Percentiles rank a stretch among this genome's conserved stretches.
phyloP scores from a whole-genome alignment of 2,113 vertebrate genomes.

The Mixornis gularis region DNA sequence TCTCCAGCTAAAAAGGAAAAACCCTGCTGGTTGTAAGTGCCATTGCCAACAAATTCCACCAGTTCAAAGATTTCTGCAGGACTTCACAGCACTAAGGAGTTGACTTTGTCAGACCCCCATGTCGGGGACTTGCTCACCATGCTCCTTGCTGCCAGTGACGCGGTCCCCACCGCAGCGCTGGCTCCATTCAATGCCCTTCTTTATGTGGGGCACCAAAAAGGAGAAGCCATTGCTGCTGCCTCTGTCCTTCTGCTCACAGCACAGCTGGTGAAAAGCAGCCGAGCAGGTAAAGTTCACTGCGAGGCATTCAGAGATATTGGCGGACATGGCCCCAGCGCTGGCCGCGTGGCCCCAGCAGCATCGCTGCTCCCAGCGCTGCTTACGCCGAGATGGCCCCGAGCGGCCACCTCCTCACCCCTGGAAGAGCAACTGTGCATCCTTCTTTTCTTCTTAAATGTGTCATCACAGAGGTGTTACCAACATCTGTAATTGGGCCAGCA shows the following conservation, averaged over 20 bases:
- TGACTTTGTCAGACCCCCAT: background rate
- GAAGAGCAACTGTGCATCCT: rapidly evolving
- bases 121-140: rapidly evolving
- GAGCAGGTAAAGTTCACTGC: background rate
- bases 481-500: too few relatives aligned
- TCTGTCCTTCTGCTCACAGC: rapidly evolving
- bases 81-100: background rate
- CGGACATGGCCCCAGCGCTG: rapidly evolving
- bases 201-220: rapidly evolving
- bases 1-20: background rate
- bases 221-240: rapidly evolving
- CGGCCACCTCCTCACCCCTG: rapidly evolving
- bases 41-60: background rate
- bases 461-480: background rate
- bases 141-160: rapidly evolving
- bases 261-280: rapidly evolving
- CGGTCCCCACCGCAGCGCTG: rapidly evolving
- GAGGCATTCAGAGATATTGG: rapidly evolving
- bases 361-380: rapidly evolving
- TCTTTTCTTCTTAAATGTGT: background rate
- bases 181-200: background rate
- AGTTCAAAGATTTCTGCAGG: background rate
- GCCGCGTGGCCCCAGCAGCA: background rate
- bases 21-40: background rate
- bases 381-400: rapidly evolving